Base-by-base conservation (phyloP, 2,797 vertebrate genomes). In the Cetoscarus ocellatus region DNA sequence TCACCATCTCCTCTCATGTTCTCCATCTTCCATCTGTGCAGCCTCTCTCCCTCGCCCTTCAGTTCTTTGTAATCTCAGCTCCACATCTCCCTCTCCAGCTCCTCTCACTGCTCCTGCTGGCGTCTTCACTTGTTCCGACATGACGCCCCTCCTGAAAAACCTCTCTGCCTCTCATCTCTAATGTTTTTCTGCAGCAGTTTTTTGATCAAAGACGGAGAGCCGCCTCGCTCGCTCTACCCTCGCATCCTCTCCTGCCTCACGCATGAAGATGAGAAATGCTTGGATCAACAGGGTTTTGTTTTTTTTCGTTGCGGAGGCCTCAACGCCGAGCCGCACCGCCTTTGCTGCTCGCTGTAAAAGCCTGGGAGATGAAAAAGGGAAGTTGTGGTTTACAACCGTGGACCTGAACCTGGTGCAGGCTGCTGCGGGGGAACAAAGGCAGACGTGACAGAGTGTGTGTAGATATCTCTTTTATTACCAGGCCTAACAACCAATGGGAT, bases 201-300 rank as follows among this genome's bases (percentile, higher is more conserved):
- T 73, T 61, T 73, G 76, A 83, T 85, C 79, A 80, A 49, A 82
- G 61, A 53, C 19, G 1, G 38, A 27, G 61, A 67, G 55, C 47
- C 58, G 38, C 19, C 6, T 48, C 1, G 7, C 13, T 14, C 50
- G 36, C 63, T 8, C 35, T 15, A 17, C 10, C 60, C 53, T 65
- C 35, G 15, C 39, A 34, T 68, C 36, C 27, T 13, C 39, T 10
- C 34, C 0, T 54, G 71, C 76, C 53, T 79, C 12, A 34, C 15
- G 59, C 55, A 51, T 67, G 66, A 60, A 66, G 70, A 83, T 75
- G 79, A 73, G 63, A 79, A 71, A 65, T 45, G 75, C 64, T 78
- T 67, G 74, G 70, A 73, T 81, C 69, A 79, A 69, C 50, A 18
- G 72, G 71, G 64, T 27, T 27, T 27, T 27, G 27, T 27, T 27